phyloP scores from a whole-genome alignment of 1,140 invertebrate species.

The Drosophila aff. region DNA sequence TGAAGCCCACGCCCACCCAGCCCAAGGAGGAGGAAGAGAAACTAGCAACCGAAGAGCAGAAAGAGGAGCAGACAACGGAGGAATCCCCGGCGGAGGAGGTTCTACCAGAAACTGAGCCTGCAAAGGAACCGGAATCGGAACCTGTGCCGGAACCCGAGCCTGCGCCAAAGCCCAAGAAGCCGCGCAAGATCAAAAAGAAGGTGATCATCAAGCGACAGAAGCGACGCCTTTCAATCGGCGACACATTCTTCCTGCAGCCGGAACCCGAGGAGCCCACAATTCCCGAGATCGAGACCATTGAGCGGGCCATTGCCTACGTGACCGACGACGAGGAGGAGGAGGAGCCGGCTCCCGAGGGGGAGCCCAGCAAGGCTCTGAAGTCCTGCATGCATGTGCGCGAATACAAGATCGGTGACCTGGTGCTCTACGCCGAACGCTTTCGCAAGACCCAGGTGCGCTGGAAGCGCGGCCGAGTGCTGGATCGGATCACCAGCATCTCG shows the following conservation, averaged over 20 bases:
- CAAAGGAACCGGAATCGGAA: slow-evolving; percentile 8
- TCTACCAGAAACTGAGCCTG: neutral
- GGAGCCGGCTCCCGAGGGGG: slow-evolving; percentile 14
- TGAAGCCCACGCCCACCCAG: slow-evolving; percentile 11
- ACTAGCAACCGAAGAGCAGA: neutral
- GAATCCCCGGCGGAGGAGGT: neutral
- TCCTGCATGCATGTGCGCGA: slow-evolving; percentile 75
- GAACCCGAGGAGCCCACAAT: slow-evolving; percentile 64
- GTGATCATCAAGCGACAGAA: slow-evolving; percentile 81
- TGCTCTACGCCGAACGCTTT: slow-evolving; percentile 78
- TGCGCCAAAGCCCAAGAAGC: slow-evolving; percentile 61
- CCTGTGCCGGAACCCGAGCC: slow-evolving; percentile 24
- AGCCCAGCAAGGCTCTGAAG: slow-evolving; percentile 60
- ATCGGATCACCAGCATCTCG: slow-evolving; percentile 82
- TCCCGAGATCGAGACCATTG: slow-evolving; percentile 76
- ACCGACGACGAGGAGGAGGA: slow-evolving; percentile 56
- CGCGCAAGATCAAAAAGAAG: slow-evolving; percentile 78
- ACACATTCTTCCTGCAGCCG: slow-evolving; percentile 70
- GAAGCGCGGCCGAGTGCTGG: slow-evolving; percentile 73
- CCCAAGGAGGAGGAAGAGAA: slow-evolving; percentile 22
- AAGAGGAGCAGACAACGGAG: neutral
- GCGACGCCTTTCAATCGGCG: slow-evolving; percentile 73
- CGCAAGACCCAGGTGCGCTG: slow-evolving; percentile 80
- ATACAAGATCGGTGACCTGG: slow-evolving; percentile 75
- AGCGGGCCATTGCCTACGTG: slow-evolving; percentile 77